phyloP scores from a whole-genome alignment of 2,113 vertebrate species.

The Tyto alba region DNA sequence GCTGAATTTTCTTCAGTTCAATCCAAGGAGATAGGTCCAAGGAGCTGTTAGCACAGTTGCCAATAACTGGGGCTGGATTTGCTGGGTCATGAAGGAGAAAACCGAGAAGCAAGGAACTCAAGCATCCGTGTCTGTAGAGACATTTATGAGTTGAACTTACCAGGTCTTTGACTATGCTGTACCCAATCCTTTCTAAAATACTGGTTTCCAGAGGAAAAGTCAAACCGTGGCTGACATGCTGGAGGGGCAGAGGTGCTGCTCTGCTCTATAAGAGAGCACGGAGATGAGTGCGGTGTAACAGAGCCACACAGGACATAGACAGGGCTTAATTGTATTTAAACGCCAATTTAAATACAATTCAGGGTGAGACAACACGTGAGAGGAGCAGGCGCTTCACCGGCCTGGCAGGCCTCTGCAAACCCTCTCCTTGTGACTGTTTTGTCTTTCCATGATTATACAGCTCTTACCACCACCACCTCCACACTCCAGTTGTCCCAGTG shows the following conservation, averaged over 20 bases:
- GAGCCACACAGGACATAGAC: neutral
- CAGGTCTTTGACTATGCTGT: neutral
- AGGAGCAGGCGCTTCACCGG: neutral
- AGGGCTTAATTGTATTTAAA: neutral
- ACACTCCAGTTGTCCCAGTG: neutral
- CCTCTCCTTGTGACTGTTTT: neutral
- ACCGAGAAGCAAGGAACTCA: neutral
- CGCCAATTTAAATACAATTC: too few relatives aligned
- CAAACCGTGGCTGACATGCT: neutral
- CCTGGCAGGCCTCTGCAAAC: neutral
- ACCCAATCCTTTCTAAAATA: neutral
- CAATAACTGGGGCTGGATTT: neutral
- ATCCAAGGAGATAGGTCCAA: neutral
- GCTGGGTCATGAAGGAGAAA: neutral
- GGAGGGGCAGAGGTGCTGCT: neutral
- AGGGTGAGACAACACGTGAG: accelerated
- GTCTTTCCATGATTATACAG: neutral
- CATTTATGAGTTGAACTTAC: neutral
- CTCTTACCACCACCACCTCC: too few relatives aligned
- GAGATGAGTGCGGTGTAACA: neutral
- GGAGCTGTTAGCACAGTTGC: neutral
- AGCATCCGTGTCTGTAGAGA: neutral
- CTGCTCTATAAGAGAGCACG: neutral
- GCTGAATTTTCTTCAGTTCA: neutral
- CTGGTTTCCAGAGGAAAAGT: neutral